Conservation (phyloP, 2,888 invertebrate species). For the Petrolisthes manimaculis region DNA sequence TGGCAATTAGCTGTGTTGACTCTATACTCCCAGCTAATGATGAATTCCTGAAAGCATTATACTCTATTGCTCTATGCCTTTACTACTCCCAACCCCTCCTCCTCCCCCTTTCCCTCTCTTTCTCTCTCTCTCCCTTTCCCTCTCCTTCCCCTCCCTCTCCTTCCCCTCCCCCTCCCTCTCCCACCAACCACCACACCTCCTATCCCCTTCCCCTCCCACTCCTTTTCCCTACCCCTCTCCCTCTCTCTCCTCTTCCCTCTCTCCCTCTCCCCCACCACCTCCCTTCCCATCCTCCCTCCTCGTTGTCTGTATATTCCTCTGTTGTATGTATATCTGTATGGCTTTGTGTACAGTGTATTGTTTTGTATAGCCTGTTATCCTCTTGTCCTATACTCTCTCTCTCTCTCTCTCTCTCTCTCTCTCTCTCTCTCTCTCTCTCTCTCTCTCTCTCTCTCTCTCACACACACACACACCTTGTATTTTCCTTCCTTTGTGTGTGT, state of each 20-base stretch:
- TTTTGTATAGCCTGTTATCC: too few relatives aligned
- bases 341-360: too few relatives aligned
- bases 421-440: background rate
- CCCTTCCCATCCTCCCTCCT: background rate
- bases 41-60: too few relatives aligned
- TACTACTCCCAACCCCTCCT: background rate
- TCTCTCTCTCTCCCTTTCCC: background rate
- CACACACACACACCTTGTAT: background rate
- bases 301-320: too few relatives aligned
- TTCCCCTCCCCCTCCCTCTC: background rate
- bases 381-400: too few relatives aligned
- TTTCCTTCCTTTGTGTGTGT: background rate
- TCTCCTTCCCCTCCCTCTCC: background rate
- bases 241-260: conserved; percentile 4
- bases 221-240: background rate
- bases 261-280: background rate
- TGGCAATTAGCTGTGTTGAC: too few relatives aligned
- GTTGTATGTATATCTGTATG: too few relatives aligned
- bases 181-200: background rate
- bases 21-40: too few relatives aligned
- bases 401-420: conserved; percentile 5
- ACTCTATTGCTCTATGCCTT: background rate
- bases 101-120: too few relatives aligned
- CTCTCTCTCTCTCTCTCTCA: conserved; percentile 6
- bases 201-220: background rate